Evolutionary conservation across 2,797 vertebrate genomes (phyloP).

Genomic region (Potorous gilbertii): DNA sequence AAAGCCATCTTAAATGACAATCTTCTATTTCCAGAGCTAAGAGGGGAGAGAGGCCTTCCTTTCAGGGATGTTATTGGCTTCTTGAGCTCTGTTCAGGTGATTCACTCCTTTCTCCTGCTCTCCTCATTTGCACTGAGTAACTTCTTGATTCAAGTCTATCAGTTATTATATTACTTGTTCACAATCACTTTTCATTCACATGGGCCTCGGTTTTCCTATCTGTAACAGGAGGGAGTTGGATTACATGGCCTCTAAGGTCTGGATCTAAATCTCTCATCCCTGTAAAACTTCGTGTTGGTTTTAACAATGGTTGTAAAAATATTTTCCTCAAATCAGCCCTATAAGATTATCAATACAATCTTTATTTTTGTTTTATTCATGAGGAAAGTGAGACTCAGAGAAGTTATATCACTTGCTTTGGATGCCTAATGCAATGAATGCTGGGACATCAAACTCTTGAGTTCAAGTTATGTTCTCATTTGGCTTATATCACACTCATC

Average conservation of each 20-base stretch:
- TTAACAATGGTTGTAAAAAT: background rate
- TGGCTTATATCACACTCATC: background rate
- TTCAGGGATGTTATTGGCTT: background rate
- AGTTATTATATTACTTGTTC: background rate
- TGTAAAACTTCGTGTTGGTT: background rate
- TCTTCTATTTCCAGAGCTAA: background rate
- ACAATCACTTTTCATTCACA: background rate
- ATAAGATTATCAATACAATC: background rate
- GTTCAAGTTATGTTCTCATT: background rate
- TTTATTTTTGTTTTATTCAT: background rate
- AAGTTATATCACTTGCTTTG: background rate
- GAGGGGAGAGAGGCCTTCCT: background rate
- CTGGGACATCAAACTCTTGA: background rate
- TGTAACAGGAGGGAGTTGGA: background rate
- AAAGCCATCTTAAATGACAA: background rate
- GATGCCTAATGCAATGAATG: background rate
- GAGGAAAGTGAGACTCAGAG: background rate
- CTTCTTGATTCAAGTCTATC: background rate
- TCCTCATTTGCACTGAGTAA: background rate
- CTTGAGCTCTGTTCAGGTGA: background rate
- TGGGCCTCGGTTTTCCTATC: background rate
- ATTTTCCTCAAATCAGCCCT: background rate
- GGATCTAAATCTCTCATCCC: background rate
- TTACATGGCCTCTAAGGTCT: background rate
- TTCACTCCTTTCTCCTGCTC: background rate